Base-by-base conservation (phyloP, 2,888 invertebrate genomes). In the Elaeidobius kamerunicus region DNA sequence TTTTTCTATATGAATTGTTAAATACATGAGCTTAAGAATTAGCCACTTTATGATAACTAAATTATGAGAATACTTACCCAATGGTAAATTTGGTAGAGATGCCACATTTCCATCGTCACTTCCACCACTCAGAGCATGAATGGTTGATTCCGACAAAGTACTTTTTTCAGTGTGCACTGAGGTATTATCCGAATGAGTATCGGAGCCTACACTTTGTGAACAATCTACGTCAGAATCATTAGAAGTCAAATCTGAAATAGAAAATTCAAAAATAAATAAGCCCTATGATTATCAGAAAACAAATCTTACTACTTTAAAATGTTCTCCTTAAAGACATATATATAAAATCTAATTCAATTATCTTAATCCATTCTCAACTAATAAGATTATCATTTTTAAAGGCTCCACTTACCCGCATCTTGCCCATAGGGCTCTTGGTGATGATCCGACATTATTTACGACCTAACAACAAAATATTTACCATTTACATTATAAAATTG, bases 161-260 rank as follows among this genome's bases (percentile, higher is more conserved):
- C 69, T 69, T 57, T 69, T 72, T 40, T 73, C 73, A 11, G 71
- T 72, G 46, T 67, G 60, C 4, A 70, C 62, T 38, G 73, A 71
- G 40, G 72, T 73, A 53, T 71, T 71, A 44, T 71, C 72, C 59
- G 72, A 73, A 53, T 72, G 71, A 6, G 71, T 71, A 58, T 73
- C 73, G 14, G 73, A 73, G 55, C 73, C 70, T 14, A 70, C 66
- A 60, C 73, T 73, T 46, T 72, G 71, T 11, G 71, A 71, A 28
- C 72, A 69, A 54, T 73, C 72, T 20, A 68, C 65, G 60, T 73
- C 73, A 7, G 73, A 73, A 63, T 73, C 73, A 58, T 69, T 69
- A 5, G 62, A 65, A 20, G 58, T 18, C 34, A 62, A 39, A 55
- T 65, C 65, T 65, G 32, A 60, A 61, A 35, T 9, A 14, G n/a